Evolutionary conservation across 2,888 invertebrate genomes (phyloP).

Genomic region (Pristionchus japonicus): DNA sequence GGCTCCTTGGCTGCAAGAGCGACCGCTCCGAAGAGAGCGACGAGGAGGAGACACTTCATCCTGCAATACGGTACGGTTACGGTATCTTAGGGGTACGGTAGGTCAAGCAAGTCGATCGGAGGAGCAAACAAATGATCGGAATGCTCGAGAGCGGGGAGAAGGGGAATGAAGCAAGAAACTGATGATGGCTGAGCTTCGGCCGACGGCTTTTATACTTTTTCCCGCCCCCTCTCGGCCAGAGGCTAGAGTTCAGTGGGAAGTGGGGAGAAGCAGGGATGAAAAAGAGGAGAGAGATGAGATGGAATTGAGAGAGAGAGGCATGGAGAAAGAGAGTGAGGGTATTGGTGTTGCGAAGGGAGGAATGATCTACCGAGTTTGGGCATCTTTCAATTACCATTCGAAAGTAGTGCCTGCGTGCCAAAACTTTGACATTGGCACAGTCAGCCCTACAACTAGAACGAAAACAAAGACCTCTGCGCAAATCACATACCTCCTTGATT

Average conservation of each 20-base stretch:
- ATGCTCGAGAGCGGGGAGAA: neutral
- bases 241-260: neutral
- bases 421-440: neutral
- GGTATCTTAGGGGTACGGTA: constrained; percentile 7
- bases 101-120: neutral
- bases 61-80: neutral
- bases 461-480: too few species aligned
- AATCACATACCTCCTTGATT: too few species aligned
- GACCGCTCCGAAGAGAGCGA: constrained; percentile 24
- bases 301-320: neutral
- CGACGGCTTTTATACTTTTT: neutral
- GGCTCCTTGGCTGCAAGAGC: neutral
- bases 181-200: neutral
- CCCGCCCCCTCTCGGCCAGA: neutral
- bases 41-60: constrained; percentile 36
- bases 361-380: neutral
- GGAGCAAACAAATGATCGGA: constrained; percentile 17
- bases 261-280: neutral
- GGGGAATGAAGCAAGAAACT: neutral
- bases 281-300: neutral
- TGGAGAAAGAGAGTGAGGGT: neutral
- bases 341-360: neutral
- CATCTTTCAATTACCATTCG: too few species aligned
- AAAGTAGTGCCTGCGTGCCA: too few species aligned
- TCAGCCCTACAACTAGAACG: neutral